Evolutionary conservation across 2,888 invertebrate species (phyloP).

Genomic region (Nomada goodeniana): DNA sequence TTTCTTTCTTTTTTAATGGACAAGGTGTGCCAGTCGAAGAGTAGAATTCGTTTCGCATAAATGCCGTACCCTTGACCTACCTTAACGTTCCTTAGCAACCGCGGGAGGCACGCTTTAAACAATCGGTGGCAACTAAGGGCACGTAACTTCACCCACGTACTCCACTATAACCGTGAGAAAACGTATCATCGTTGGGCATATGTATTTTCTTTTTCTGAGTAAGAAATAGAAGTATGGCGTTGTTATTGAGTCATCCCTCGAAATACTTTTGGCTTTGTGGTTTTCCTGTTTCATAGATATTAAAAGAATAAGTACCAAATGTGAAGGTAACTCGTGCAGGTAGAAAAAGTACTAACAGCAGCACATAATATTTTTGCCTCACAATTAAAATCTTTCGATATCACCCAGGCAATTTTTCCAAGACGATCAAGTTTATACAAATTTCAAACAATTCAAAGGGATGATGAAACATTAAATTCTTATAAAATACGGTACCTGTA

Average conservation of each 20-base stretch:
- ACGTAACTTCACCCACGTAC: constrained; percentile 59
- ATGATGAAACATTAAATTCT: too few relatives aligned
- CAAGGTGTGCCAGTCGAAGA: not conserved
- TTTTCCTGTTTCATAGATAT: not conserved
- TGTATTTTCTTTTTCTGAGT: constrained; percentile 9
- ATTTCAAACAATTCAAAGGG: too few relatives aligned
- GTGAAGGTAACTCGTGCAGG: not conserved
- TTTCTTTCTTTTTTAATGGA: not conserved
- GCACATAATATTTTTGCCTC: not conserved
- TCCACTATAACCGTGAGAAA: constrained; percentile 53
- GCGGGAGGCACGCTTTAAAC: constrained; percentile 57
- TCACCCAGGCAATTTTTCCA: not conserved
- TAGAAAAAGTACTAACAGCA: not conserved
- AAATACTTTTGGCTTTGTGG: constrained; percentile 15
- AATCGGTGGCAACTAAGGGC: constrained; percentile 66
- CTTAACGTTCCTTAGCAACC: constrained; percentile 63
- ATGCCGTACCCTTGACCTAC: constrained; percentile 67
- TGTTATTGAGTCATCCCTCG: constrained; percentile 16
- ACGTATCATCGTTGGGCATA: constrained; percentile 22
- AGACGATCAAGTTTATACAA: too few relatives aligned
- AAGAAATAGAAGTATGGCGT: constrained; percentile 5
- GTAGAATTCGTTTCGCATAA: constrained; percentile 31
- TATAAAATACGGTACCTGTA: not conserved
- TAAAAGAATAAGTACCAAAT: too few relatives aligned
- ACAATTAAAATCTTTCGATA: not conserved